Conservation (phyloP, 2,888 invertebrate species). For the Metalampra italica region DNA sequence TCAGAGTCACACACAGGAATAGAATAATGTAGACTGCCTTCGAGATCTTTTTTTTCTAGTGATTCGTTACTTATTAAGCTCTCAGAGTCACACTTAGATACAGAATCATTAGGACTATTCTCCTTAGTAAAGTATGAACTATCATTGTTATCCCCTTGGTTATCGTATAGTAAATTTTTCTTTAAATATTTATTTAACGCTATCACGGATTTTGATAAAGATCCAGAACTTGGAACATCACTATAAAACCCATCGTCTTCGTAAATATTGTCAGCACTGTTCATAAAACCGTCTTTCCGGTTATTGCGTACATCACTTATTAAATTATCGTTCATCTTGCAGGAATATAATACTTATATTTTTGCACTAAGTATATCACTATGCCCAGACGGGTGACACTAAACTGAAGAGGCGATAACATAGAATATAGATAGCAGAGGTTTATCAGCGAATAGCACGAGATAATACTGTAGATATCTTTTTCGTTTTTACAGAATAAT, state of each 20-base stretch:
- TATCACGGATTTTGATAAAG: constrained; percentile 58
- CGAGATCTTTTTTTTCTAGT: constrained; percentile 6
- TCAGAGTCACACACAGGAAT: no score
- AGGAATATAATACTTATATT: constrained; percentile 9
- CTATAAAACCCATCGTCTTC: constrained; percentile 64
- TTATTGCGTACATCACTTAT: constrained; percentile 21
- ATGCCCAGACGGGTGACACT: constrained; percentile 27
- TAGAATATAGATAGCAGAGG: constrained; percentile 46
- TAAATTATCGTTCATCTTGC: constrained; percentile 36
- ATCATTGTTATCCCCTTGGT: constrained; percentile 38
- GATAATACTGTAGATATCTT: constrained; percentile 37
- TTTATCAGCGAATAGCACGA: constrained; percentile 40
- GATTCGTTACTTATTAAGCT: constrained; percentile 51
- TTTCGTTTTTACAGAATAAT: constrained; percentile 23
- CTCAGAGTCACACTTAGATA: constrained; percentile 57
- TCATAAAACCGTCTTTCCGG: constrained; percentile 16
- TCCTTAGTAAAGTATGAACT: constrained; percentile 66
- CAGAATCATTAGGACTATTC: constrained; percentile 60
- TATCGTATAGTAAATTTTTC: constrained; percentile 62
- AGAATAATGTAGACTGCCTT: no score
- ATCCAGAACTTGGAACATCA: constrained; percentile 55
- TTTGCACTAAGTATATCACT: constrained; percentile 27
- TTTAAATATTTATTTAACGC: constrained; percentile 68
- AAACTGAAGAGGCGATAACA: constrained; percentile 42
- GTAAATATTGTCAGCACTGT: constrained; percentile 26